Conservation (phyloP, 2,113 vertebrate genomes). For the Trachemys scripta region DNA sequence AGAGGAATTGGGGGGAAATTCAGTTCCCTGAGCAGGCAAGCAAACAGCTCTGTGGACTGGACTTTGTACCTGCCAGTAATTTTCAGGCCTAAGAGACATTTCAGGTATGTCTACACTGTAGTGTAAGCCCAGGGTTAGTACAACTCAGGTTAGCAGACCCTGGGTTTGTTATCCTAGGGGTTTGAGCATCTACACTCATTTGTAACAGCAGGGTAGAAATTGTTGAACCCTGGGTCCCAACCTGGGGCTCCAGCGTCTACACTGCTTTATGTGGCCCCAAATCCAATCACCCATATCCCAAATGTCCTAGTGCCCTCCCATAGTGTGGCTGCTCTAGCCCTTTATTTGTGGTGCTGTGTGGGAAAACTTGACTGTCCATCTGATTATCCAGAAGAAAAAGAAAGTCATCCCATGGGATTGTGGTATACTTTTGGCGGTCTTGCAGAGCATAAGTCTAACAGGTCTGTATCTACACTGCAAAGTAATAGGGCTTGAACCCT, state of each 20-base stretch:
- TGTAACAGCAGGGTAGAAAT: neutral
- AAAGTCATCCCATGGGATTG: neutral
- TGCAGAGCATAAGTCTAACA: neutral
- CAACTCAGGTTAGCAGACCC: neutral
- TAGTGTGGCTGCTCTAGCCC: neutral
- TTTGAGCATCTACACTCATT: neutral
- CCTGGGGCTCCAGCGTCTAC: no score
- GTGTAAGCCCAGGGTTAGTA: neutral
- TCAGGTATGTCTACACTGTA: no score
- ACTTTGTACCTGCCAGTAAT: neutral
- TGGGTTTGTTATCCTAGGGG: neutral
- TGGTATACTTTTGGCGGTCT: neutral
- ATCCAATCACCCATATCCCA: neutral
- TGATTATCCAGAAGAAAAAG: neutral
- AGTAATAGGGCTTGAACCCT: neutral
- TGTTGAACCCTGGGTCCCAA: no score
- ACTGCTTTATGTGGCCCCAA: no score
- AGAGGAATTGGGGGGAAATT: neutral
- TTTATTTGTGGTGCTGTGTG: neutral
- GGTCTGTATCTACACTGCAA: neutral
- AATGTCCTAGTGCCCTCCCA: neutral
- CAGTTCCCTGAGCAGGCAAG: neutral
- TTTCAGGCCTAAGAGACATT: neutral
- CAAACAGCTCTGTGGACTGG: neutral
- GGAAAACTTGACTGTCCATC: neutral